Percentiles rank a stretch among this genome's conserved stretches.
These are phyloP conservation scores for Drosophila serrata DNA, from an alignment of 1,140 invertebrate genomes.

Conservation along the genomic window DNA sequence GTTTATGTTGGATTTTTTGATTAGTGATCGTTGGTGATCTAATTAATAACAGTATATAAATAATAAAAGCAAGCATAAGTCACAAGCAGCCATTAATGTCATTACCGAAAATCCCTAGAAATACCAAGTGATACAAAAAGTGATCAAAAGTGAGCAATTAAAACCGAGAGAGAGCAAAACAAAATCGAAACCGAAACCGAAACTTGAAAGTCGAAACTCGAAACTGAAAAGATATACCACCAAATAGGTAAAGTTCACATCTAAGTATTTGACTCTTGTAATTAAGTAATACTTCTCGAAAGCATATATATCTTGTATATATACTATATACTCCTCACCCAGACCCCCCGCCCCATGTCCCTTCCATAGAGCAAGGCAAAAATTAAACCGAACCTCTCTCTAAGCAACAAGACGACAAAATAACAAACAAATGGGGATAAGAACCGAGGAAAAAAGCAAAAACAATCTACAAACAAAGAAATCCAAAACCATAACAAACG, in stretches of 20 bases:
- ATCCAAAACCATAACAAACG: constrained; percentile 29
- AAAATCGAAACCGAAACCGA: constrained; percentile 21
- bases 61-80: constrained; percentile 2
- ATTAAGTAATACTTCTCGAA: constrained; percentile 20
- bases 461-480: constrained; percentile 11
- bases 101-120: constrained; percentile 19
- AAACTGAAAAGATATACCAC: constrained; percentile 43
- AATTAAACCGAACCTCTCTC: constrained; percentile 16
- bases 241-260: constrained; percentile 77
- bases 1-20: constrained; percentile 14
- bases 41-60: not conserved
- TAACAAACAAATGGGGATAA: constrained; percentile 19
- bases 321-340: constrained; percentile 40
- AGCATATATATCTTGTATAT: constrained; percentile 29
- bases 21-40: constrained; percentile 10
- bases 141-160: constrained; percentile 22
- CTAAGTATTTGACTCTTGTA: constrained; percentile 38
- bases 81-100: constrained; percentile 2
- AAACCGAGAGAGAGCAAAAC: constrained; percentile 15
- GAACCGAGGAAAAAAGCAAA: constrained; percentile 2
- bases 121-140: constrained; percentile 30
- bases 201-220: constrained; percentile 8
- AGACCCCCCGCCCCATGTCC: constrained; percentile 41
- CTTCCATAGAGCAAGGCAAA: constrained; percentile 30
- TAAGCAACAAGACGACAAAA: constrained; percentile 20